Base-by-base conservation (phyloP, 2,797 vertebrate species). In the Sebastes vulpes region DNA sequence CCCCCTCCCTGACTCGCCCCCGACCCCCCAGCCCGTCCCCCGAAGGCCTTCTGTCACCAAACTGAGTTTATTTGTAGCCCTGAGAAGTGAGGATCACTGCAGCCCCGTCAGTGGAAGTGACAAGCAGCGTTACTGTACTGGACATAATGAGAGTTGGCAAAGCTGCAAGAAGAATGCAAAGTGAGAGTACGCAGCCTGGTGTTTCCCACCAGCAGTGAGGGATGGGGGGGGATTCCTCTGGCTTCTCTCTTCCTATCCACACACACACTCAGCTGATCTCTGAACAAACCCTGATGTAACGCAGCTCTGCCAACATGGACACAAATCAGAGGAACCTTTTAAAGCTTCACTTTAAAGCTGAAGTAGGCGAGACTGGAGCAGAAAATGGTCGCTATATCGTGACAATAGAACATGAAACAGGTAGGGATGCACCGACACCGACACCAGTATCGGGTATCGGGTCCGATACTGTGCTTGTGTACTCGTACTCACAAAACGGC, bases 181-280 rank as follows among this genome's bases (percentile, higher is more conserved):
- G 2, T 18, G 18, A 72, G 53, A 12, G 35, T 28, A 8, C 14
- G 14, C 25, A 57, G 63, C 12, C 31, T 59, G 74, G 77, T 77
- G 74, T 79, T 81, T 81, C 87, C 83, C 79, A 18, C 25, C 25
- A 53, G 60, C 7, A 52, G 23, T 2, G 46, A 64, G 52, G 42
- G 58, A 18, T 29, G 32, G 32, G 65, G 78, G 78, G 79, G 84
- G 83, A 66, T 82, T 78, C 81, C 83, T 81, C 32, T 25, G 16
- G 61, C 67, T 63, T 67, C 57, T 56, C 50, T 52, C 48, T 56
- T 35, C 32, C 32, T 35, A 35, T 35, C 32, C 32, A 12, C 32
- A 35, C 32, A 58, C 31, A 52, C 71, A 56, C 26, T 26, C 72
- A 77, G 77, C 79, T 32, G 57, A 88, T 74, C 12, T 38, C 53